phyloP scores from a whole-genome alignment of 2,113 vertebrate genomes.

The Grammatotria lemairii region DNA sequence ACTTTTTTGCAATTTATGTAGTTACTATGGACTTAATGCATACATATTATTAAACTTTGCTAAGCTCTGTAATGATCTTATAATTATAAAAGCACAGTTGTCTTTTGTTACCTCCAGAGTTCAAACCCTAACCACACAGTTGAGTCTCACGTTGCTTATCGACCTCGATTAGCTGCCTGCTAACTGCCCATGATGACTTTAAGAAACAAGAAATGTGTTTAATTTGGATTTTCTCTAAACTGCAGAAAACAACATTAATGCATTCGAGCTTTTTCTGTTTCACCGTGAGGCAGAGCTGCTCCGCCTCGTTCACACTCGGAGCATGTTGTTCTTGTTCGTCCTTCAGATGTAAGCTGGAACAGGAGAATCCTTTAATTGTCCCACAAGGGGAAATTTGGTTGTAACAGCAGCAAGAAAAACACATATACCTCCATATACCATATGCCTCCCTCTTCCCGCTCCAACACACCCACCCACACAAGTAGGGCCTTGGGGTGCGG shows the following conservation, averaged over 20 bases:
- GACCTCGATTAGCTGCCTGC: not conserved
- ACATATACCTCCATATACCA: not conserved
- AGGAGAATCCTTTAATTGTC: not conserved
- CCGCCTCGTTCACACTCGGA: not conserved
- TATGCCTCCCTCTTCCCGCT: no score
- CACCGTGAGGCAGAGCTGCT: not conserved
- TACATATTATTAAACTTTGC: accelerated
- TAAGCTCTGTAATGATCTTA: not conserved
- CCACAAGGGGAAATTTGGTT: not conserved
- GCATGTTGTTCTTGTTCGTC: not conserved
- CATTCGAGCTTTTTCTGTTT: accelerated
- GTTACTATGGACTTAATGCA: not conserved
- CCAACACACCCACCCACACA: no score
- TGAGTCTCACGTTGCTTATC: not conserved
- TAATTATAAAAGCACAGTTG: not conserved
- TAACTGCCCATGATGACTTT: not conserved
- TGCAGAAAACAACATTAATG: not conserved
- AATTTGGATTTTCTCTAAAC: not conserved
- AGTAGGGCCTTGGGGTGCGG: no score
- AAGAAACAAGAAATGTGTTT: not conserved
- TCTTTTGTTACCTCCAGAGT: not conserved
- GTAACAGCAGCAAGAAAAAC: not conserved
- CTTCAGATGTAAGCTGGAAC: not conserved
- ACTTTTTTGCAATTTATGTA: not conserved
- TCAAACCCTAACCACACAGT: not conserved